Evolutionary conservation across 2,797 vertebrate species (phyloP), one percentile per base, ranked within the genome.

Genomic region (Takifugu rubripes): DNA sequence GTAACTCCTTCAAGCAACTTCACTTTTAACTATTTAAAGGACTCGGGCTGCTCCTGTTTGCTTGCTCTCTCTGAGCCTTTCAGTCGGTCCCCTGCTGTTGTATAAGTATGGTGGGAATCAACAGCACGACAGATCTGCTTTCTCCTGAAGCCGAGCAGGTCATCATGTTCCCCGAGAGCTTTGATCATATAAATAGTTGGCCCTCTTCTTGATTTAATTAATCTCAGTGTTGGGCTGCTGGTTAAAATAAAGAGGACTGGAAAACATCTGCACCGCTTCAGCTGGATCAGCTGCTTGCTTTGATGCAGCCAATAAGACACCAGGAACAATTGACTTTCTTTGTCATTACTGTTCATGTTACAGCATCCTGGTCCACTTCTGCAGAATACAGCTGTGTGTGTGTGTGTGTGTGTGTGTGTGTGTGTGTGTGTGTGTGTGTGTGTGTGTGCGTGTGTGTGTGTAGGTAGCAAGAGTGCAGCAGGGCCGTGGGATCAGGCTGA

Each of bases 401-500:
- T 58, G 46, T 51, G 46, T 29, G 59, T 48, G 46, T 25, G 45
- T 29, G 25, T 56, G 47, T 46, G 49, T 25, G 60, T 49, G 17
- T 53, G 57, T 59, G 48, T 21, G 67, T 56, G 44, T 51, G 45
- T 26, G 44, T 33, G 25, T 58, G 46, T 53, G 46, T 29, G 59
- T 48, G 46, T 25, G 45, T 29, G 29, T 56, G 47, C 49, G 49
- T 24, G 58, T 49, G 17, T 54, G 58, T 61, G 49, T 21, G 65
- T 56, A 57, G 56, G 27, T 21, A 74, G 44, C 55, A 43, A 27
- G 47, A 27, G 63, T 70, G 66, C 77, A 68, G 58, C 50, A 71
- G 71, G 75, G 78, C 75, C 77, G 61, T 87, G 81, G 76, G 81
- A 87, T 82, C 83, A 83, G 71, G 73, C 79, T 66, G 73, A 79